Conservation (phyloP, 2,797 vertebrate species). For the Danio aesculapii region DNA sequence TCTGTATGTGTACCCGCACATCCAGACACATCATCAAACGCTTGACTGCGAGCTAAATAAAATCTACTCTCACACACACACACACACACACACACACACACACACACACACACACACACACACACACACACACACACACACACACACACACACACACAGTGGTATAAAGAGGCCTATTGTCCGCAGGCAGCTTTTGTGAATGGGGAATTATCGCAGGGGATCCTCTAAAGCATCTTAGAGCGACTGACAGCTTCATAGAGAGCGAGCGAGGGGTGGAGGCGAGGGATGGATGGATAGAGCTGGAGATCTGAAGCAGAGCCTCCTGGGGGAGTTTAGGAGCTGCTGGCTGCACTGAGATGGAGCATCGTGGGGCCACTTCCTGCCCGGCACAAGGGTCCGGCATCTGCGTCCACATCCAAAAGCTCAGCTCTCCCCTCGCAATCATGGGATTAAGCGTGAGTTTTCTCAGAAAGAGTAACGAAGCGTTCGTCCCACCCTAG, state of each 20-base stretch:
- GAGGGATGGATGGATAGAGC: neutral
- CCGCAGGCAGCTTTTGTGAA: slow-evolving; percentile 48
- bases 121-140: slow-evolving; percentile 4
- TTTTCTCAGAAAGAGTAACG: slow-evolving; percentile 1
- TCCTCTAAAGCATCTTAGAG: slow-evolving; percentile 45
- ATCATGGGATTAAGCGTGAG: slow-evolving; percentile 24
- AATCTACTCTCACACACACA: slow-evolving; percentile 3
- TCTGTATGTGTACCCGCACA: slow-evolving; percentile 21
- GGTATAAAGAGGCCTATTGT: slow-evolving; percentile 53
- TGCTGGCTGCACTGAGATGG: slow-evolving; percentile 31
- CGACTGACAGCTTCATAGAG: slow-evolving; percentile 59
- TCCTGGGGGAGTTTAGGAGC: slow-evolving; percentile 39
- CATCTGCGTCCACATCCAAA: slow-evolving; percentile 35
- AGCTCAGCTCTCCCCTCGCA: neutral
- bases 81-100: no score
- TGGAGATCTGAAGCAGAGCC: slow-evolving; percentile 44
- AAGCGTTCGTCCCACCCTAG: neutral
- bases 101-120: no score
- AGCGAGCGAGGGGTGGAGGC: neutral
- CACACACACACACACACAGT: slow-evolving; percentile 25
- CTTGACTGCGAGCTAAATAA: slow-evolving; percentile 46
- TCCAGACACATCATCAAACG: slow-evolving; percentile 45
- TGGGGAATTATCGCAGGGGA: slow-evolving; percentile 49
- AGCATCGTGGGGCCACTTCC: slow-evolving; percentile 44
- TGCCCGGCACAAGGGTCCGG: slow-evolving; percentile 23